Base-by-base conservation (phyloP, 2,888 invertebrate genomes). In the Volucella zonaria region DNA sequence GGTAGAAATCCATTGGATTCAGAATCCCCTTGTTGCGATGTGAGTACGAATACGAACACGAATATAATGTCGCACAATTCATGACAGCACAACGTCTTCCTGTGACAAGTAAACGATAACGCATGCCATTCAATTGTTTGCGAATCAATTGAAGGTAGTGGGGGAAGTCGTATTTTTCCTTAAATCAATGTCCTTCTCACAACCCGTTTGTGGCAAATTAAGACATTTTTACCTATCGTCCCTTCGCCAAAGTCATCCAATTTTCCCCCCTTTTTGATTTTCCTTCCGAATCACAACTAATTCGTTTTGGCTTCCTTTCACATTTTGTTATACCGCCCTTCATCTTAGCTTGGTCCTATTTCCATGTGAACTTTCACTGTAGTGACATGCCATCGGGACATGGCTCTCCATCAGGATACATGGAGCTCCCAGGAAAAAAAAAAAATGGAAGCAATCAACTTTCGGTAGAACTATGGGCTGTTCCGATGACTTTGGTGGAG, bases 361-460 rank as follows among this genome's bases (percentile, higher is more conserved):
- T 40, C 56, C 3, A 10, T 47, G 47, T 10, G 11, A 15, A 38
- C 4, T 31, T 31, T 31, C 31, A 31, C 6, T 56, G 47, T 51
- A 42, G 8, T 31, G 31, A 58, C 31, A 42, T 3, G 4, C 40
- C 1, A n/a, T 3, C 56, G 15, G 43, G 15, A 40, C 15, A 15
- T n/a, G n/a, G 10, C 31, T 74, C 40, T 14, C 31, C 31, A 31
- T 6, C 8, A 40, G 59, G 3, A 42, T 6, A 43, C 18, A 12
- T 42, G 38, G 15, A 56, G 23, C 8, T 9, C 18, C 10, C 8
- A 31, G 10, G 54, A 43, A 56, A 45, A 66, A 56, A 45, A 66
- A 73, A 66, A 59, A 66, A 31, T 45, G 40, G 61, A 73, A 66
- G 58, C 59, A 78, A 66, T 78, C 78, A 79, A 66, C 23, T 6